Percentiles rank a stretch among this genome's conserved stretches.
Conservation (phyloP, 2,113 vertebrate genomes). For the cattle (Bos taurus) region DNA sequence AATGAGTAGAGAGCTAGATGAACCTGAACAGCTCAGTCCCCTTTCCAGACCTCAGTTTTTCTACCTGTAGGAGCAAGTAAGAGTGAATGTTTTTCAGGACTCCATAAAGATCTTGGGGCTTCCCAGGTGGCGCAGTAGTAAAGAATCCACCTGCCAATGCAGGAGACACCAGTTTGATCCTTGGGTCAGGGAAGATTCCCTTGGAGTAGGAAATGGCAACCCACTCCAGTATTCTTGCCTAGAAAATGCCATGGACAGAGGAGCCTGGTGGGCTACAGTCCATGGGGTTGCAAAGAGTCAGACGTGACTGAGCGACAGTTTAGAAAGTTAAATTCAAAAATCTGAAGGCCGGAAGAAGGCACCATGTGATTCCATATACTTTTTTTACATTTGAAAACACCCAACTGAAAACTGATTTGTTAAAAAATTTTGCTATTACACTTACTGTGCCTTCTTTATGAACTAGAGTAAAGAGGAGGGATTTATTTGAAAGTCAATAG, state of each 20-base stretch:
- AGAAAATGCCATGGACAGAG: background rate
- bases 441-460: conserved; percentile 34
- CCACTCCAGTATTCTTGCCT: background rate
- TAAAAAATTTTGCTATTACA: conserved; percentile 31
- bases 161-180: background rate
- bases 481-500: conserved; percentile 78
- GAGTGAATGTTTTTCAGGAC: background rate
- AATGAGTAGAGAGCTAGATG: background rate
- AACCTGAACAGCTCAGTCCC: background rate
- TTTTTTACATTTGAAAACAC: conserved; percentile 37
- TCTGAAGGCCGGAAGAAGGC: background rate
- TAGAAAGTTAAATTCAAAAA: background rate
- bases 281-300: background rate
- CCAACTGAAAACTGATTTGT: conserved; percentile 54
- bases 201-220: background rate
- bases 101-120: background rate
- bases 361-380: background rate
- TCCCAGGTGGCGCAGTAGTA: background rate
- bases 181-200: background rate
- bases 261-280: background rate
- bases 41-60: background rate
- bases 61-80: background rate
- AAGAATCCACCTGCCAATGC: background rate
- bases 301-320: background rate
- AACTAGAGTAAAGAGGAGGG: conserved; percentile 55